Base-by-base conservation (phyloP, 1,140 invertebrate genomes). In the Pseudoatta argentina region DNA sequence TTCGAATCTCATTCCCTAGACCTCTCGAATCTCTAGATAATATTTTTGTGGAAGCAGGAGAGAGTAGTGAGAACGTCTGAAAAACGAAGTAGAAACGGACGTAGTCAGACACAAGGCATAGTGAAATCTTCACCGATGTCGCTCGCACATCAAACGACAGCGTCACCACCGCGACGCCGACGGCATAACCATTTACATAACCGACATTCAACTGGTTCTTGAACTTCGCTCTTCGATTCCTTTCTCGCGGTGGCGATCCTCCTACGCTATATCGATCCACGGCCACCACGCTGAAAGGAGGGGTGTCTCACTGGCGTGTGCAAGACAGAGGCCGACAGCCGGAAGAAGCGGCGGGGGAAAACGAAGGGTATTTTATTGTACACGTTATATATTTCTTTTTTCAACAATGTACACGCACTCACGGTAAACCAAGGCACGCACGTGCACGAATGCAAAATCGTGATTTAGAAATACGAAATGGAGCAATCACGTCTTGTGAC, bases 141-240 rank as follows among this genome's bases (percentile, higher is more conserved):
- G 51, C 57, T 55, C 57, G 55, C 34, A 14, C 48, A 39, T 85
- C 79, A 18, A 34, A 21, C 14, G 21, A 30, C 34, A 61, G 30
- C 51, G 39, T 18, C 66, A 16, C 14, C 51, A 14, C 51, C 63
- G 16, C 78, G 86, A 86, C 76, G 86, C 57, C 21, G 51, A 57
- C 82, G 53, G 73, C 86, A 79, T 66, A 69, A 78, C 67, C 71
- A 87, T 82, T 86, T 78, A 83, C 86, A 82, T 75, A 67, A 83
- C 82, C 73, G 87, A 77, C 87, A 89, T 89, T 89, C 88, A 89
- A 89, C 88, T 89, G 87, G 88, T 89, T 83, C 85, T 85, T 78
- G 88, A 89, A 89, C 88, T 83, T 89, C 77, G 61, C 85, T 89
- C 64, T 61, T 67, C 71, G 75, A 82, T 82, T 87, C 66, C 66